These are phyloP conservation scores for Papilio xuthus DNA, from an alignment of 1,140 invertebrate species.

Conservation along the genomic window DNA sequence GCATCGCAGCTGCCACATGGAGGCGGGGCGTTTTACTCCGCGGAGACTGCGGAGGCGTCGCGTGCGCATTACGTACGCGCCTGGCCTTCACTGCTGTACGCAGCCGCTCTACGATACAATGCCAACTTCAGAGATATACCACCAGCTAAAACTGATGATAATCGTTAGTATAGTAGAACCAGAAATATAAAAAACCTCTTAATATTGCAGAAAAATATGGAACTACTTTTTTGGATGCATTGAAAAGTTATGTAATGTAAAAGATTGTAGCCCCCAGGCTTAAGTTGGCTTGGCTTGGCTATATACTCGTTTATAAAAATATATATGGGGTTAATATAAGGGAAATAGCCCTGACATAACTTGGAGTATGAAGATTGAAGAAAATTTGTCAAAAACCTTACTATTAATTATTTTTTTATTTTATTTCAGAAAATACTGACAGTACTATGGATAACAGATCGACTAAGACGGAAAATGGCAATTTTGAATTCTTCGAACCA, in stretches of 20 bases:
- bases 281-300: too few relatives aligned
- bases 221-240: too few relatives aligned
- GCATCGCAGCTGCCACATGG: slow-evolving; percentile 96
- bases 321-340: too few relatives aligned
- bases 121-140: slow-evolving; percentile 40
- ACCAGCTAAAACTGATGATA: slow-evolving; percentile 3
- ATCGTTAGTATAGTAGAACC: not conserved
- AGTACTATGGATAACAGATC: slow-evolving; percentile 68
- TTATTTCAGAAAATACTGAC: slow-evolving; percentile 62
- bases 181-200: too few relatives aligned
- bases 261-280: too few relatives aligned
- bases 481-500: slow-evolving; percentile 79
- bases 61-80: slow-evolving; percentile 94
- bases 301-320: too few relatives aligned
- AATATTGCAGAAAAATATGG: too few relatives aligned
- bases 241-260: too few relatives aligned
- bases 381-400: not conserved
- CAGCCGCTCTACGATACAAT: slow-evolving; percentile 89
- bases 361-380: too few relatives aligned
- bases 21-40: slow-evolving; percentile 98
- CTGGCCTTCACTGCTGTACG: slow-evolving; percentile 97
- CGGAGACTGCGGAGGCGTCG: slow-evolving; percentile 96
- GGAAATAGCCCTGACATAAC: too few relatives aligned
- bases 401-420: slow-evolving; percentile 5
- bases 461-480: slow-evolving; percentile 78